Evolutionary conservation across 2,113 vertebrate genomes (phyloP).

Genomic region (Chauna torquata): DNA sequence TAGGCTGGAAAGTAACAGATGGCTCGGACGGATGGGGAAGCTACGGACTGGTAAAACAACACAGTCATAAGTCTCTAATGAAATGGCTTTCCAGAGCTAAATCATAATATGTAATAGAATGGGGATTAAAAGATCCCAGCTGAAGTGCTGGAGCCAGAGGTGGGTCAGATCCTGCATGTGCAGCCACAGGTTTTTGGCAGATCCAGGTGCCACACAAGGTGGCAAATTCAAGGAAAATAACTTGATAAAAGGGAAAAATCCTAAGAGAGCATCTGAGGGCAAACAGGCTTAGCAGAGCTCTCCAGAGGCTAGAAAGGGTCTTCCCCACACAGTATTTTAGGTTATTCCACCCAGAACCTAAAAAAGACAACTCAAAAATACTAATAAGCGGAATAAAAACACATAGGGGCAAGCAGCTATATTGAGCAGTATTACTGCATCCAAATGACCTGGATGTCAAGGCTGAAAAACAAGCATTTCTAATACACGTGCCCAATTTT

Average conservation of each 20-base stretch:
- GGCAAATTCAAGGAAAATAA: neutral
- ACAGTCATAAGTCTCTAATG: neutral
- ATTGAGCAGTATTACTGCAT: neutral
- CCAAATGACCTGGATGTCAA: neutral
- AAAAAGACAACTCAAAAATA: neutral
- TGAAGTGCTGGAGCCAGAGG: neutral
- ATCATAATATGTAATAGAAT: neutral
- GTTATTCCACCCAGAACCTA: neutral
- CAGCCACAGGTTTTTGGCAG: neutral
- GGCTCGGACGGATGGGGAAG: neutral
- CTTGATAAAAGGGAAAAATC: neutral
- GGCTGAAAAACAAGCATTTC: neutral
- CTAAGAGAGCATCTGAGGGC: neutral
- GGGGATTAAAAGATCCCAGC: neutral
- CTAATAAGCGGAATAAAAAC: neutral
- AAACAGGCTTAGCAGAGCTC: neutral
- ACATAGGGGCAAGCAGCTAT: neutral
- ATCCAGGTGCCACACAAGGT: neutral
- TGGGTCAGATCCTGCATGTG: neutral
- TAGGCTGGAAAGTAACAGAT: neutral
- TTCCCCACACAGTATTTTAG: neutral
- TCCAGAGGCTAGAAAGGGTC: neutral
- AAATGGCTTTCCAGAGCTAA: neutral
- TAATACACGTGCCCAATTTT: neutral
- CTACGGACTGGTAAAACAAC: neutral